Base-by-base conservation (phyloP, 2,113 vertebrate species). In the Dasypus novemcinctus region DNA sequence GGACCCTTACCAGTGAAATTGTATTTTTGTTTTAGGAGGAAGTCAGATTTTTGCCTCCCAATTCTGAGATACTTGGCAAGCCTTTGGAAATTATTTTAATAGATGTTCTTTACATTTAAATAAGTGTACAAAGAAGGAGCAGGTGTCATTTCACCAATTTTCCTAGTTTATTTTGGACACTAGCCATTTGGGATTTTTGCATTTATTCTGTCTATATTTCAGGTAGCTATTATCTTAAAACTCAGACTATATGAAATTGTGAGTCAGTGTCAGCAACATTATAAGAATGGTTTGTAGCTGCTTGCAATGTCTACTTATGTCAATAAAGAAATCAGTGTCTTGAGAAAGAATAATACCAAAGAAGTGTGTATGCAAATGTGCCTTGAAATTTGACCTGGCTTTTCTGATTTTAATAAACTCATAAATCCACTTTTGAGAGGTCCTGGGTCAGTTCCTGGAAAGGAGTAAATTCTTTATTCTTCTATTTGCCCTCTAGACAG, bases 311-410 rank as follows among this genome's bases (percentile, higher is more conserved):
- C 23, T 7, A 3, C 43, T 6, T 20, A 36, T 15, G n/a, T 59
- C 88, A 94, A 95, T 79, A 61, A 68, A 89, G 82, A 25, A n/a
- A 74, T 57, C 54, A 57, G 18, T 4, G 7, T 57, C 57, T 72
- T 78, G 68, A 92, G 36, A 63, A 95, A 93, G 36, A 90, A 71
- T 57, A 84, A 63, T 82, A n/a, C 9, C 33, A 85, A 94, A 93
- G 14, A 81, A 87, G 3, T 49, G 38, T 75, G 38, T 29, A 11
- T 66, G 52, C n/a, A 83, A 85, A 93, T 82, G 54, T 72, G 57
- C 92, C 49, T 90, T 18, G 49, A 90, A 38, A 93, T 89, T 64
- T 92, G 72, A 68, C 31, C 33, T 80, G 57, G 63, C 86, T 79
- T 86, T 93, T 79, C 59, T 64, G 49, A 61, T 82, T 64, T 7